Evolutionary conservation across 2,888 invertebrate genomes (phyloP), one percentile per base, ranked within the genome.

Genomic region (Coenonympha arcania): DNA sequence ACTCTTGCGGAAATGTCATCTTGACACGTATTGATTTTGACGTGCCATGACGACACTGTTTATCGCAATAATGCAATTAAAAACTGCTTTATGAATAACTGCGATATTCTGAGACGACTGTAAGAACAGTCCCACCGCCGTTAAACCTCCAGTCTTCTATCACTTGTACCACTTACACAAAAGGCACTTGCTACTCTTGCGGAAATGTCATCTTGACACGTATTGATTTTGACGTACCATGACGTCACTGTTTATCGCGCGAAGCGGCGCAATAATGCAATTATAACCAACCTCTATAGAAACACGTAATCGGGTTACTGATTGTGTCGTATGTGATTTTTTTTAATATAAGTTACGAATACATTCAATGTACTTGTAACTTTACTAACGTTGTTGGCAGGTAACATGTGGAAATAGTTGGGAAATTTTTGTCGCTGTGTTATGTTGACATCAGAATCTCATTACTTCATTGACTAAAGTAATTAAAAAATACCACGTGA

Each of bases 1-100:
- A 15, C 41, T 28, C 28, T 47, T 57, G 47, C 44, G 41, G 48
- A 52, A 37, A 52, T 54, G 48, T 42, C 54, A 48, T 55, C 48
- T 45, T 43, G 19, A 42, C 52, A 31, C 19, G 51, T 55, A 55
- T 55, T 48, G 49, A 57, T 58, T 58, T 51, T 55, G 56, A 54
- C 50, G 39, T 42, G 44, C 22, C 34, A 28, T 39, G 47, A 47
- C 39, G 47, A 16, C 39, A 40, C 30, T 15, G 34, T 34, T 43
- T 20, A 41, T 50, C 22, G 30, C 16, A 44, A 43, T 53, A 54
- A 54, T 54, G 37, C 48, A 52, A 52, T 51, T 48, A 51, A n/a
- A n/a, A n/a, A n/a, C n/a, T n/a, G n/a, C n/a, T n/a, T n/a, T n/a
- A n/a, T n/a, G n/a, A n/a, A n/a, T n/a, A n/a, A n/a, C n/a, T n/a